Evolutionary conservation across 1,140 invertebrate species (phyloP).

Genomic region (Cephus cinctus): DNA sequence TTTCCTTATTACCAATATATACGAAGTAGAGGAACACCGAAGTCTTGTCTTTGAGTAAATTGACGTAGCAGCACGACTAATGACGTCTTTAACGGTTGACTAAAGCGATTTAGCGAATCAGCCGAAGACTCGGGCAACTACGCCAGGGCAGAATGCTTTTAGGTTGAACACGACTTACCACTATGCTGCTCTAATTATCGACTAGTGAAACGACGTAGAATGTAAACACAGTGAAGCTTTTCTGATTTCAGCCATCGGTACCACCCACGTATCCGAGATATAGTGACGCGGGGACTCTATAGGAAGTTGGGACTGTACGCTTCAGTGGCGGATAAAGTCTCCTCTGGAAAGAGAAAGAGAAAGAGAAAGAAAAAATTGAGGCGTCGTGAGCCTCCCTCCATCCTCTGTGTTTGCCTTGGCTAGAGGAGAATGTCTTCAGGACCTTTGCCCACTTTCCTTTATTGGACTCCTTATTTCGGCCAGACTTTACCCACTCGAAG

Average conservation of each 20-base stretch:
- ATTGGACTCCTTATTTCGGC: constrained; percentile 39
- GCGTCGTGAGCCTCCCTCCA: no score
- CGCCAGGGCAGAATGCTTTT: constrained; percentile 22
- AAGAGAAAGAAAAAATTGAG: background rate
- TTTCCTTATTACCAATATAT: no score
- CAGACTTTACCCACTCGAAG: constrained; percentile 41
- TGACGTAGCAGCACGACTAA: no score
- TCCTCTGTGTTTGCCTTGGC: constrained; percentile 11
- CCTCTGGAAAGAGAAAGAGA: constrained; percentile 1
- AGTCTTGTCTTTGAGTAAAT: no score
- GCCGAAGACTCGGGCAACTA: no score
- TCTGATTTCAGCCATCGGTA: background rate
- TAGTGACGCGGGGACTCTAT: background rate
- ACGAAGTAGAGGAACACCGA: no score
- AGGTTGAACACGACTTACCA: constrained; percentile 20
- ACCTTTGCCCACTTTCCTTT: constrained; percentile 22
- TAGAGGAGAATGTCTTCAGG: background rate
- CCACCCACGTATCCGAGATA: background rate
- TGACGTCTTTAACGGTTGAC: constrained; percentile 17
- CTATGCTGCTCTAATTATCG: constrained; percentile 25
- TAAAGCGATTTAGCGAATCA: constrained; percentile 13
- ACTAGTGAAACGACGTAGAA: no score
- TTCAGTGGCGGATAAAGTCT: background rate
- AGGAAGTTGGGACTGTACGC: background rate
- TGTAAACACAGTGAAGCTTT: no score